Conservation (phyloP, 2,113 vertebrate species). For the Xenus cinereus region DNA sequence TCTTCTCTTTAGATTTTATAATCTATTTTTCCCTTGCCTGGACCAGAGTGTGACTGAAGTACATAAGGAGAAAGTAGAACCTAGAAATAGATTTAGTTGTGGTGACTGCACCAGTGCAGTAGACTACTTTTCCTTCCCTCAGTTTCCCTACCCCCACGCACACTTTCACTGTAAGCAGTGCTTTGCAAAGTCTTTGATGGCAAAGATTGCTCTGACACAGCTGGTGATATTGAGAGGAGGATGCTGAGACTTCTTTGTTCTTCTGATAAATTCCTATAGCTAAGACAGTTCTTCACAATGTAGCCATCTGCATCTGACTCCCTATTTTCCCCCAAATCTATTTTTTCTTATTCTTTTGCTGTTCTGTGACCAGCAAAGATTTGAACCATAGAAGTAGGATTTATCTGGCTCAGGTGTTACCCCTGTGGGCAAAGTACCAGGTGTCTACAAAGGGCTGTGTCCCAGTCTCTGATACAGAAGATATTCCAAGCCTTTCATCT, state of each 20-base stretch:
- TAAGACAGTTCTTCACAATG: background rate
- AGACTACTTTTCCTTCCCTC: background rate
- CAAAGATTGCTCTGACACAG: background rate
- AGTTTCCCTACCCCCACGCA: background rate
- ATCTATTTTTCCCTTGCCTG: background rate
- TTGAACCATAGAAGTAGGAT: background rate
- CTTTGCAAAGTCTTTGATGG: background rate
- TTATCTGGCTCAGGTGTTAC: background rate
- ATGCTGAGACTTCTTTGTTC: background rate
- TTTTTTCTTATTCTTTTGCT: background rate
- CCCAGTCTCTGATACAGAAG: background rate
- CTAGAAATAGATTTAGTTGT: background rate
- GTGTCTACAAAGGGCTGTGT: background rate
- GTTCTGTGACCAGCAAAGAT: background rate
- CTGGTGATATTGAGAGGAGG: background rate
- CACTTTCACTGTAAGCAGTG: background rate
- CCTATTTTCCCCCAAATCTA: background rate
- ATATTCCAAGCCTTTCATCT: background rate
- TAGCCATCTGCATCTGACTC: background rate
- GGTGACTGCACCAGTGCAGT: background rate
- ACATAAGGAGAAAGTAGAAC: background rate
- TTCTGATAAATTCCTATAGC: background rate
- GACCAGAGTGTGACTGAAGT: background rate
- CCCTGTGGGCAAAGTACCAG: background rate
- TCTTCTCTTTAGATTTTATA: background rate